Evolutionary conservation across 2,113 vertebrate genomes (phyloP).

Genomic region (Morone chrysops): DNA sequence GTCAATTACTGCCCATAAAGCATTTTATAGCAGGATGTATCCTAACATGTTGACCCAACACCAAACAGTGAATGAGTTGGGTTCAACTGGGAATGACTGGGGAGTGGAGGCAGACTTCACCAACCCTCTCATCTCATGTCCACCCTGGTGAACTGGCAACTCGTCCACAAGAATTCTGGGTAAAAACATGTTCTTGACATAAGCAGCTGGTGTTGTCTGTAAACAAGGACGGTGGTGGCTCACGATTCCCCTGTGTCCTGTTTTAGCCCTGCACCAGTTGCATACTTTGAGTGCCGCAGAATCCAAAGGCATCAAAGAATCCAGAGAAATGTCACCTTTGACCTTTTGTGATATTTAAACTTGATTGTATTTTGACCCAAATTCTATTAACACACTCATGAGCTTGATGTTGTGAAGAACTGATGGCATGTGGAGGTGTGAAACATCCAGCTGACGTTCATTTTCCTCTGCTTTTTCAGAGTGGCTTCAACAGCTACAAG

Average conservation of each 20-base stretch:
- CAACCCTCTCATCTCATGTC: constrained; percentile 15
- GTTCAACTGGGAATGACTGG: constrained; percentile 12
- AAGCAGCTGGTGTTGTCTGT: constrained; percentile 66
- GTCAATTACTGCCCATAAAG: constrained; percentile 12
- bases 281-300: constrained; percentile 38
- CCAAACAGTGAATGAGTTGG: constrained; percentile 4
- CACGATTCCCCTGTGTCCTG: constrained; percentile 30
- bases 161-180: not conserved
- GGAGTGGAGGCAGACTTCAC: not conserved
- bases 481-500: not conserved
- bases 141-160: not conserved
- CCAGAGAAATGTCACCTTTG: constrained; percentile 45
- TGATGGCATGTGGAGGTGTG: not conserved
- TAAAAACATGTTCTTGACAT: constrained; percentile 31
- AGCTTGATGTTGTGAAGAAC: not conserved
- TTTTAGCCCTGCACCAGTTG: constrained; percentile 33
- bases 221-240: constrained; percentile 55
- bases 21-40: constrained; percentile 33
- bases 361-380: not conserved
- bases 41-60: not conserved
- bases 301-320: not conserved
- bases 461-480: not conserved
- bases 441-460: not conserved
- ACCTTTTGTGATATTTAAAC: constrained; percentile 27
- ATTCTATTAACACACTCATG: not conserved